Conservation (phyloP, 2,888 invertebrate species). For the Drosophila kanekoi region DNA sequence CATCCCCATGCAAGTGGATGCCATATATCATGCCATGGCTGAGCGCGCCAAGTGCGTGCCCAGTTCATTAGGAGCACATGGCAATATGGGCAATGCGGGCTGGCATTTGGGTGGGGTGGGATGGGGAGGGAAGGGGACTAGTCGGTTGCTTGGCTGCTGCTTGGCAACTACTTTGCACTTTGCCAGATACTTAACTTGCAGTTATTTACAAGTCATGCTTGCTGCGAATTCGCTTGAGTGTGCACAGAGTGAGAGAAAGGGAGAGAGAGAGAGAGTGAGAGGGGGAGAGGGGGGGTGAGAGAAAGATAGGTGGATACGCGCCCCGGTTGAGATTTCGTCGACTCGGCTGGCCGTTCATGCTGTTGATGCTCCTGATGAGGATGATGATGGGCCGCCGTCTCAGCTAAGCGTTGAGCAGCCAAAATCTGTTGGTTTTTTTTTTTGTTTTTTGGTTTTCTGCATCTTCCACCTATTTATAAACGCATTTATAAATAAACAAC, state of each 20-base stretch:
- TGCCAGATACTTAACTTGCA: slow-evolving; percentile 85
- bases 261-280: background rate
- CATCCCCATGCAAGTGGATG: slow-evolving; percentile 44
- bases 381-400: slow-evolving; percentile 50
- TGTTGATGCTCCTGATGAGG: slow-evolving; percentile 56
- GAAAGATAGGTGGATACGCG: background rate
- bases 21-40: slow-evolving; percentile 83
- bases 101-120: slow-evolving; percentile 20
- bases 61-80: slow-evolving; percentile 83
- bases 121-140: background rate
- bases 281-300: background rate
- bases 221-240: slow-evolving; percentile 82
- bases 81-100: slow-evolving; percentile 29
- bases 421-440: slow-evolving; percentile 55
- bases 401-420: slow-evolving; percentile 52
- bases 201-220: slow-evolving; percentile 84
- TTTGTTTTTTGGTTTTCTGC: slow-evolving; percentile 30
- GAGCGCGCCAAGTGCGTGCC: slow-evolving; percentile 83
- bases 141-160: slow-evolving; percentile 36
- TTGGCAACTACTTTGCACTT: slow-evolving; percentile 84
- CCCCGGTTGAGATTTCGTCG: slow-evolving; percentile 35
- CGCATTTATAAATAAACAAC: slow-evolving; percentile 81
- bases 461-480: slow-evolving; percentile 77
- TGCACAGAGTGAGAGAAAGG: slow-evolving; percentile 37
- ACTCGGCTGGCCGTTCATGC: slow-evolving; percentile 40